phyloP scores from a whole-genome alignment of 2,113 vertebrate species.

The Cololabis saira region DNA sequence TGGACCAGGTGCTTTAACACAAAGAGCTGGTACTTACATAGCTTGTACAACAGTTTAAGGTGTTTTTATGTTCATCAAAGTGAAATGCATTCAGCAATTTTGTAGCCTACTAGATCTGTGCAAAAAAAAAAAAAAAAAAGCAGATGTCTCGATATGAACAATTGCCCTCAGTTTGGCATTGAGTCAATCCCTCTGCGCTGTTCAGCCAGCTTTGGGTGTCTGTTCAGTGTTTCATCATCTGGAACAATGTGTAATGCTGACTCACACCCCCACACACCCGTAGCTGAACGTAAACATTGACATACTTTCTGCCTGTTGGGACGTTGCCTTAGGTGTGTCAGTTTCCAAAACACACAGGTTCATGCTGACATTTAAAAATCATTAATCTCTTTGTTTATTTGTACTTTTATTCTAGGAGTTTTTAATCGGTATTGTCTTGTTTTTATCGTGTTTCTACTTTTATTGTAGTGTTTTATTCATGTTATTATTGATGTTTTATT shows the following conservation, averaged over 20 bases:
- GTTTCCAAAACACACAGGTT: slow-evolving; percentile 41
- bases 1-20: neutral
- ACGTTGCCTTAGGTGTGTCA: slow-evolving; percentile 32
- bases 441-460: no score
- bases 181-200: slow-evolving; percentile 14
- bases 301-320: slow-evolving; percentile 24
- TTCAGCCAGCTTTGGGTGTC: slow-evolving; percentile 23
- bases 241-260: slow-evolving; percentile 32
- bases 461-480: no score
- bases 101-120: neutral
- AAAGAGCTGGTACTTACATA: neutral
- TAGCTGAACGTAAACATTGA: slow-evolving; percentile 14
- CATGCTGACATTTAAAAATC: slow-evolving; percentile 2
- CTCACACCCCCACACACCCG: slow-evolving; percentile 13
- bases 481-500: no score
- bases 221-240: slow-evolving; percentile 28
- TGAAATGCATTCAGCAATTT: neutral
- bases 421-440: no score
- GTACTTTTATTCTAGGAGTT: no score
- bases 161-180: slow-evolving; percentile 21
- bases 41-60: neutral
- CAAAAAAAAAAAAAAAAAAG: no score
- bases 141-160: slow-evolving; percentile 14
- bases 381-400: slow-evolving; percentile 10
- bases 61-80: neutral